Conservation (phyloP, 2,888 invertebrate genomes). For the Belgica antarctica region DNA sequence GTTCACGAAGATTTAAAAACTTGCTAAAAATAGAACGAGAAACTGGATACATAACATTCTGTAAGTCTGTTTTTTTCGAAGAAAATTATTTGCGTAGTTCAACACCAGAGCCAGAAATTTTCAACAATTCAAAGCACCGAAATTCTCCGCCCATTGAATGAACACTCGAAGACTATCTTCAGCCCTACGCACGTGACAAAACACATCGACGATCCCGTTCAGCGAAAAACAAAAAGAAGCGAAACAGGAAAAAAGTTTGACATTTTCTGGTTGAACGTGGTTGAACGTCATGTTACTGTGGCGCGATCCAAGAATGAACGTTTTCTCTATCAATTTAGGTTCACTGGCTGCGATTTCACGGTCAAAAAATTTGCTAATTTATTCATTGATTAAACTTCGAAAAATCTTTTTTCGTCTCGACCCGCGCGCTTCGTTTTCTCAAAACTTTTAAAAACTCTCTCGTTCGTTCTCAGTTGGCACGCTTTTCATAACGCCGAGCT, state of each 20-base stretch:
- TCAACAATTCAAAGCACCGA: no score
- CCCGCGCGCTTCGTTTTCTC: not conserved
- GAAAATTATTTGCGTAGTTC: no score
- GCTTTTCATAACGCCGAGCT: conserved; percentile 2
- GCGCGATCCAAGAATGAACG: not conserved
- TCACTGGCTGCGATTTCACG: conserved; percentile 30
- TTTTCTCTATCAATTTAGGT: conserved; percentile 1
- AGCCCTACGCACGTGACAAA: no score
- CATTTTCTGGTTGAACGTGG: not conserved
- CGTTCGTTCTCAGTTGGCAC: conserved; percentile 17
- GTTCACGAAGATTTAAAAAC: conserved; percentile 5
- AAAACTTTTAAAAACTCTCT: conserved; percentile 20
- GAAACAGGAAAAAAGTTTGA: not conserved
- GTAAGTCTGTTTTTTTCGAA: not conserved
- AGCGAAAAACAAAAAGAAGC: no score
- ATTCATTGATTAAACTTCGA: not conserved
- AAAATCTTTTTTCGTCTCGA: not conserved
- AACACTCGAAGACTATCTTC: no score
- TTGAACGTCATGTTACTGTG: not conserved
- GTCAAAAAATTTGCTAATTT: conserved; percentile 27
- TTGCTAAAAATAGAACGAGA: not conserved
- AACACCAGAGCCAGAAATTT: no score
- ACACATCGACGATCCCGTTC: no score
- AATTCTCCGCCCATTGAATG: no score
- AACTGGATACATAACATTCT: not conserved